Evolutionary conservation across 2,113 vertebrate species (phyloP), one percentile per base, ranked within the genome.

Genomic region (Cercocebus atys): DNA sequence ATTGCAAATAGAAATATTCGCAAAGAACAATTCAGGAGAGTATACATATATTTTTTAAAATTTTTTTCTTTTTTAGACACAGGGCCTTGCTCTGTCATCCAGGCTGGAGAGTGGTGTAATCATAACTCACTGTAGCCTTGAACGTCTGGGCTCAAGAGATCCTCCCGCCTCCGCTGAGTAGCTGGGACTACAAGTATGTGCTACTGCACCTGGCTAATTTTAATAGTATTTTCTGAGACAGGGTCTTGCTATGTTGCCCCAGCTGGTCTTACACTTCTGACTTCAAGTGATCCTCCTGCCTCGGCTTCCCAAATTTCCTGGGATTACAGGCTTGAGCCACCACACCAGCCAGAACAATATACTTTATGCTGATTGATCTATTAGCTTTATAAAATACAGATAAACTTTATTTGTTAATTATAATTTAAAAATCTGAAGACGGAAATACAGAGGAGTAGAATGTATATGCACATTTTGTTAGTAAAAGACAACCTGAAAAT

Each of bases 371-470:
- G 40, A 57, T 45, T 59, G 32, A 78, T 27, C 27, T 6, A 79
- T 92, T 94, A 86, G 59, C 61, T 59, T 79, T 75, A 20, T 76
- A 68, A 90, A 84, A 72, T 84, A 8, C 68, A 97, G 87, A 70
- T 75, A 84, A 6, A 93, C 89, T 89, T 95, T 92, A 47, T 68
- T 86, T 52, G 61, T 5, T 94, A 35, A 87, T 57, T 93, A 97
- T 78, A 83, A 73, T 79, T 96, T 86, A 89, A 95, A 97, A 90
- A 38, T 23, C 27, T 92, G 38, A 93, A 87, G 55, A 97, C n/a
- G 27, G n/a, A 94, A 84, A 91, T 89, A 82, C 1, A 96, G 43
- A 95, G 27, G 22, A 80, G 9, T 82, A 45, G 40, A 72, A 45
- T 61, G 5, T 82, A 79, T 2, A 23, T 38, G 61, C 7, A 61